A percentile compares a stretch with the other conserved stretches of the same genome.
Evolutionary conservation across 2,797 vertebrate genomes (phyloP).

Genomic region (Urophycis tenuis): DNA sequence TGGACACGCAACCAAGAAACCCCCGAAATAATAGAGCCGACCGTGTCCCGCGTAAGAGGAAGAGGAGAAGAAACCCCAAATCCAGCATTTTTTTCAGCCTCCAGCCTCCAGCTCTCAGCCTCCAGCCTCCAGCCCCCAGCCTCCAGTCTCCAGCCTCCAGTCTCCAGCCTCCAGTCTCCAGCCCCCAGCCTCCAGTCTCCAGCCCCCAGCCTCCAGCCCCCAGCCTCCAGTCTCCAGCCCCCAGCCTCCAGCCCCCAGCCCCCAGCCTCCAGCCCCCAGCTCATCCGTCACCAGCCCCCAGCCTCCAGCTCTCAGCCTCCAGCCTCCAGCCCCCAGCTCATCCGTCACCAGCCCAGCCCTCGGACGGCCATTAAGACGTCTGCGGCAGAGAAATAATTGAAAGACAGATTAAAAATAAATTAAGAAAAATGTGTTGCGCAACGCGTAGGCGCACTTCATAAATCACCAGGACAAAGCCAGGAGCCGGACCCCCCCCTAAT

Average conservation of each 20-base stretch:
- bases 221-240: too few species aligned
- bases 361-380: conserved; percentile 94
- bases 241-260: too few species aligned
- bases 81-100: neutral
- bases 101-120: too few species aligned
- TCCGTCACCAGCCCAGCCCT: conserved; percentile 79
- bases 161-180: too few species aligned
- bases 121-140: too few species aligned
- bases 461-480: conserved; percentile 88
- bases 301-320: neutral
- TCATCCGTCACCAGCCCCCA: too few species aligned
- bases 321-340: neutral
- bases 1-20: neutral
- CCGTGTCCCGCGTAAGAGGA: neutral
- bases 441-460: conserved; percentile 87
- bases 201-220: too few species aligned
- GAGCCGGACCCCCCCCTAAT: conserved; percentile 88
- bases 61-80: neutral
- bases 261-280: too few species aligned
- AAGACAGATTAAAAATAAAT: conserved; percentile 99
- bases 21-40: neutral
- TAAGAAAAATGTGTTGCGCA: conserved; percentile 97
- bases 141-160: too few species aligned
- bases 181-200: too few species aligned
- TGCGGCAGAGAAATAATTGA: conserved; percentile 95